Evolutionary conservation across 2,797 vertebrate species (phyloP).

Genomic region (Chrosomus eos): DNA sequence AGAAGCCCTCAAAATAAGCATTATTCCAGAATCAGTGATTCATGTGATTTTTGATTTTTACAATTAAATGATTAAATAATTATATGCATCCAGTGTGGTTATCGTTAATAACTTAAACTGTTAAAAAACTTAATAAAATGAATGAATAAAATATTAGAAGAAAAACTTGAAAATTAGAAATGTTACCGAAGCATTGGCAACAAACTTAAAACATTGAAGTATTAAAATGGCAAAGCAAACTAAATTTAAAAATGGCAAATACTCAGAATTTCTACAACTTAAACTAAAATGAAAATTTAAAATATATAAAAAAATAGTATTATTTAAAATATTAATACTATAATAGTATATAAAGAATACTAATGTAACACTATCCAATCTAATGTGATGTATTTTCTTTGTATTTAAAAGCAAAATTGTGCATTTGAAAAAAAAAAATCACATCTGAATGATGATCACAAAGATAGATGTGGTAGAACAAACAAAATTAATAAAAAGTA

Average conservation of each 20-base stretch:
- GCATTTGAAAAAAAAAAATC: background rate
- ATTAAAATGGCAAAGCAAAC: background rate
- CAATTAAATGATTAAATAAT: background rate
- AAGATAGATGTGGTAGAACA: background rate
- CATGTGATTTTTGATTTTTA: background rate
- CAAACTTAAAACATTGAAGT: background rate
- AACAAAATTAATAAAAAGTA: background rate
- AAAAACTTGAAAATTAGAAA: background rate
- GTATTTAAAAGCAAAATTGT: background rate
- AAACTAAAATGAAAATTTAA: background rate
- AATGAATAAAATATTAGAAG: background rate
- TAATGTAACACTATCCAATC: background rate
- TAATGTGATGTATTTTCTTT: background rate
- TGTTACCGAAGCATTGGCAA: background rate
- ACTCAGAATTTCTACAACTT: background rate
- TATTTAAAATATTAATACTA: background rate
- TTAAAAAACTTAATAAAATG: background rate
- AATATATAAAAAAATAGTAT: background rate
- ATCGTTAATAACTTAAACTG: background rate
- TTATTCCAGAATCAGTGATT: background rate
- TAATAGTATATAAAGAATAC: background rate
- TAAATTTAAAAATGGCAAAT: background rate
- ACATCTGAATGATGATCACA: background rate
- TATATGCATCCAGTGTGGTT: background rate
- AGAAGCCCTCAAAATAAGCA: background rate